A percentile compares a stretch with the other conserved stretches of the same genome.
These are phyloP conservation scores for Meriones psammophilus DNA, from an alignment of 2,797 vertebrate species.

Conservation along the genomic window DNA sequence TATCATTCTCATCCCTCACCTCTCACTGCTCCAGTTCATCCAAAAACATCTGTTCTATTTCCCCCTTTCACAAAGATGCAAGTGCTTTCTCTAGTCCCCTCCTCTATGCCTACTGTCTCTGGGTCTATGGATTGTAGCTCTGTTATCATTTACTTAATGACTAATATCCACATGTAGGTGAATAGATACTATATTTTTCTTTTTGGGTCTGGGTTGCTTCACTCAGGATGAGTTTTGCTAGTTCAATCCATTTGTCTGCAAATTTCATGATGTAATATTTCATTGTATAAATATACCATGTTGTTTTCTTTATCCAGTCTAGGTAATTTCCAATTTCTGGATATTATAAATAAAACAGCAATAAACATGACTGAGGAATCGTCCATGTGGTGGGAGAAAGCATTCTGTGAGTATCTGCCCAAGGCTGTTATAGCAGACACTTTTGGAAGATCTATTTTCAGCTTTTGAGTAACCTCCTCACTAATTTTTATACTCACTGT, in stretches of 20 bases:
- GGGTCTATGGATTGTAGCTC: background rate
- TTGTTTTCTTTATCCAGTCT: background rate
- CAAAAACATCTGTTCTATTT: background rate
- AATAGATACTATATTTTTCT: background rate
- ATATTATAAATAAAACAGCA: background rate
- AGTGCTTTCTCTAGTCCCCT: background rate
- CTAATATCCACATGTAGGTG: background rate
- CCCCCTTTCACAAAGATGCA: background rate
- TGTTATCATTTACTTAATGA: background rate
- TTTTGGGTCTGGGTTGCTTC: background rate
- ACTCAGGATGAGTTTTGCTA: background rate
- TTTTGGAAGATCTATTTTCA: background rate
- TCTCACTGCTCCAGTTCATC: background rate
- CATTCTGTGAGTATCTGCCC: background rate
- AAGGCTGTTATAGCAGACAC: background rate
- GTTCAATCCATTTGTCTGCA: too few species aligned
- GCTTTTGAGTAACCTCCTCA: background rate
- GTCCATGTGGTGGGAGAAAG: background rate
- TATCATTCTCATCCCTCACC: background rate
- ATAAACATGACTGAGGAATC: background rate
- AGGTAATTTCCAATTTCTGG: background rate
- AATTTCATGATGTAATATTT: background rate
- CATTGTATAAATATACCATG: background rate
- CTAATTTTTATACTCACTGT: background rate
- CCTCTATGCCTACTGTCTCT: background rate